Evolutionary conservation across 2,113 vertebrate genomes (phyloP), one percentile per base, ranked within the genome.

Genomic region (Natator depressus): DNA sequence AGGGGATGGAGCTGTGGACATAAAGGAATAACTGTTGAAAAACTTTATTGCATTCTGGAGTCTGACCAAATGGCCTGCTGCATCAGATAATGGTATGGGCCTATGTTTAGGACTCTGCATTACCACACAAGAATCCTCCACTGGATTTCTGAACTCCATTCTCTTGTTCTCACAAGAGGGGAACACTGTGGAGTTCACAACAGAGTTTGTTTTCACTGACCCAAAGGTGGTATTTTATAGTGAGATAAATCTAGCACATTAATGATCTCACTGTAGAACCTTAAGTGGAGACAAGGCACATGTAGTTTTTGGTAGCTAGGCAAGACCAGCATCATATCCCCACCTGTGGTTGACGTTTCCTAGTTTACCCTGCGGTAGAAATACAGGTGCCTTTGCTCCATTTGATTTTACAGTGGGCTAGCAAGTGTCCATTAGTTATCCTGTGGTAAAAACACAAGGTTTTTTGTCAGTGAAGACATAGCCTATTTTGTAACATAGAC

Each of bases 81-180:
- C 4, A n/a, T 46, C 20, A 57, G 86, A 84, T 88, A 94, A 38
- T 47, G 85, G 84, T 42, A 91, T 81, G 90, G 95, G 75, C 46
- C 76, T 83, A 78, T 93, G 46, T 80, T 38, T 42, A 72, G 35
- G 79, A 47, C 51, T 82, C 55, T 93, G 54, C 19, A 27, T 85
- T 80, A 31, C n/a, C 31, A 57, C 51, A 80, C 84, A 84, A 72
- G 80, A 90, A 91, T 89, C 57, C 94, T 75, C 49, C 27, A 59
- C 82, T 95, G 92, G 92, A 94, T 95, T 93, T 93, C 78, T 87
- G 84, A 90, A 93, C 93, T 88, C 85, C 84, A 38, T 91, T 95
- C 96, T 90, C 50, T 3, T 20, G 57, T 88, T 47, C 72, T 57
- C 86, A 92, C 35, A 54, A 22, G 65, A 38, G 38, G 35, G 8